phyloP scores from a whole-genome alignment of 1,140 invertebrate genomes.

The Trypoxylus dichotomus region DNA sequence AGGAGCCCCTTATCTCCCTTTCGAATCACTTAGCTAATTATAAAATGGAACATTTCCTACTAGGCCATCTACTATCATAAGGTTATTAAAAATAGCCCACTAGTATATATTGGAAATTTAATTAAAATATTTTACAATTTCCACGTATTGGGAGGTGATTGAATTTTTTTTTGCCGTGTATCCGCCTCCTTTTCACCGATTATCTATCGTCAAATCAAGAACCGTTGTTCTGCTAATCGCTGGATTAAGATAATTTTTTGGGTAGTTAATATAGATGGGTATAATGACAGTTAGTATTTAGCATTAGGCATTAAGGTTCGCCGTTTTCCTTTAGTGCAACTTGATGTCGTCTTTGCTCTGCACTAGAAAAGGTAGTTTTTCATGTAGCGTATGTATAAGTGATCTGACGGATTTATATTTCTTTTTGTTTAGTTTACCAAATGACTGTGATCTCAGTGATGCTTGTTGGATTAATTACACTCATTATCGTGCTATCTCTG shows the following conservation, averaged over 20 bases:
- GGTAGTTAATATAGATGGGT: background rate
- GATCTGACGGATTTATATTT: background rate
- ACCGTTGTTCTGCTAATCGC: background rate
- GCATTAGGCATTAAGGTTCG: background rate
- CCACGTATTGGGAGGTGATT: background rate
- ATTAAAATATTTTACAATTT: background rate
- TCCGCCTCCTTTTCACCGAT: background rate
- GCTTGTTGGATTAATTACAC: background rate
- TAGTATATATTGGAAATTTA: too few relatives aligned
- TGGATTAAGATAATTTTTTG: background rate
- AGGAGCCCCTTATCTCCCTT: too few relatives aligned
- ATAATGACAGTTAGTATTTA: background rate
- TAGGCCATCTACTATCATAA: too few relatives aligned
- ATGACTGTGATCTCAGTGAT: background rate
- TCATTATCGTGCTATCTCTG: background rate
- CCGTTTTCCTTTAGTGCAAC: background rate
- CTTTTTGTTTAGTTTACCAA: background rate
- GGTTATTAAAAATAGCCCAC: too few relatives aligned
- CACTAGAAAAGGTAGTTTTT: background rate
- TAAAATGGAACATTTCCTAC: too few relatives aligned
- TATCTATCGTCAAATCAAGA: background rate
- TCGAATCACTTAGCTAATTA: too few relatives aligned
- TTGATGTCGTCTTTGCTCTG: background rate
- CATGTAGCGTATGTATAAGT: background rate
- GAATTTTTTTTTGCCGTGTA: background rate